phyloP scores from a whole-genome alignment of 2,113 vertebrate genomes.

The Leucopsar rothschildi region DNA sequence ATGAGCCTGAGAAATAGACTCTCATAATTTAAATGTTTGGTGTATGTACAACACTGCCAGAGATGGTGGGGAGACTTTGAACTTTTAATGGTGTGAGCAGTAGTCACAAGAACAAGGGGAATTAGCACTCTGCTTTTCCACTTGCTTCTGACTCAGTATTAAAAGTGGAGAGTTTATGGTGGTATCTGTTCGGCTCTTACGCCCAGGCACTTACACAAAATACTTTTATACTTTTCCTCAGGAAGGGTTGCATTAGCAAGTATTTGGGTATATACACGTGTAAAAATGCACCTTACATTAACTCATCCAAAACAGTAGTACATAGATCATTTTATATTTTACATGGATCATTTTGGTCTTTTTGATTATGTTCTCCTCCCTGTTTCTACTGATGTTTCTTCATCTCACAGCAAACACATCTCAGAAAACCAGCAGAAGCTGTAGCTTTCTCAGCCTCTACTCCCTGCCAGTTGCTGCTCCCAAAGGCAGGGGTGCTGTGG shows the following conservation, averaged over 20 bases:
- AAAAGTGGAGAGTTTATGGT: background rate
- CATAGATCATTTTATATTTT: background rate
- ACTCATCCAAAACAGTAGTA: background rate
- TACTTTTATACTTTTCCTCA: background rate
- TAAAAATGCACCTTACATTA: background rate
- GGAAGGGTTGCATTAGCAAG: background rate
- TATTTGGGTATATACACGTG: background rate
- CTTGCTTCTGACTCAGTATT: background rate
- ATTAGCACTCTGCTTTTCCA: background rate
- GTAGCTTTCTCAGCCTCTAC: background rate
- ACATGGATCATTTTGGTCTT: background rate
- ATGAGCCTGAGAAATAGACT: background rate
- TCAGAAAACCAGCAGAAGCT: background rate
- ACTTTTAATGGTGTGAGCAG: background rate
- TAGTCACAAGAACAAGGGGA: background rate
- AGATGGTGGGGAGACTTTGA: background rate
- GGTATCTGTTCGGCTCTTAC: background rate
- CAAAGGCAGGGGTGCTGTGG: background rate
- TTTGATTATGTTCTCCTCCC: background rate
- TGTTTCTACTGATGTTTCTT: background rate
- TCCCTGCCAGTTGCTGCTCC: background rate
- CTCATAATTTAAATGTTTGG: background rate
- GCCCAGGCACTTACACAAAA: background rate
- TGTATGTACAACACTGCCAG: background rate
- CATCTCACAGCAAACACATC: background rate